Evolutionary conservation across 1,140 invertebrate species (phyloP).

Genomic region (Pogonus chalceus): DNA sequence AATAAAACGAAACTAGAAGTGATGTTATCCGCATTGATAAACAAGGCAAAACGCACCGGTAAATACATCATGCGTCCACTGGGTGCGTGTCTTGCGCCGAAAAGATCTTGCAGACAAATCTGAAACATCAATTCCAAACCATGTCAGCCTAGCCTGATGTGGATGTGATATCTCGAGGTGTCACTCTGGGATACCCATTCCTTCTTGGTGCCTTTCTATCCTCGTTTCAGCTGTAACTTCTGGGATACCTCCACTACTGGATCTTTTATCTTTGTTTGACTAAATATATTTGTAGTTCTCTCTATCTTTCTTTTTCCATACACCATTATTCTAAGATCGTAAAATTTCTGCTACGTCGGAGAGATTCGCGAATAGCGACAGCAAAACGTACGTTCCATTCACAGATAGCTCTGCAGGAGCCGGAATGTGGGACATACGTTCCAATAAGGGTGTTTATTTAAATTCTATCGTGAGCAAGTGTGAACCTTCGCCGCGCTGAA

Average conservation of each 20-base stretch:
- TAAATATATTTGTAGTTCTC: too few relatives aligned
- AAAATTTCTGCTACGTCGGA: conserved; percentile 2
- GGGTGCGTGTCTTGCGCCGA: not conserved
- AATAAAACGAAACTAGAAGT: not conserved
- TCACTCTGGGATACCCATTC: too few relatives aligned
- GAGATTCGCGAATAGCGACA: not conserved
- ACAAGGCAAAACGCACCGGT: not conserved
- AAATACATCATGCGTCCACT: conserved; percentile 1
- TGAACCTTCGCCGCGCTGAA: not conserved
- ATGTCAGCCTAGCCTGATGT: not conserved
- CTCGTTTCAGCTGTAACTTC: too few relatives aligned
- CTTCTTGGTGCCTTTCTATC: too few relatives aligned
- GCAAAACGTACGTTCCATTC: not conserved
- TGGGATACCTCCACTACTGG: too few relatives aligned
- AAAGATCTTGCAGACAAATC: not conserved
- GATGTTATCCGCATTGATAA: not conserved
- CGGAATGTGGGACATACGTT: conserved; percentile 1
- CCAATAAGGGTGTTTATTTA: conserved; percentile 6
- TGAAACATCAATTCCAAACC: not conserved
- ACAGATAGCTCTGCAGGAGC: not conserved
- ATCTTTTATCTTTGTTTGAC: too few relatives aligned
- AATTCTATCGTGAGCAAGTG: conserved; percentile 1
- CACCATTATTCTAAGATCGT: too few relatives aligned
- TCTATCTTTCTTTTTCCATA: too few relatives aligned
- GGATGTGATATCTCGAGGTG: not conserved